phyloP scores from a whole-genome alignment of 1,140 invertebrate species.

The Anoplolepis gracilipes region DNA sequence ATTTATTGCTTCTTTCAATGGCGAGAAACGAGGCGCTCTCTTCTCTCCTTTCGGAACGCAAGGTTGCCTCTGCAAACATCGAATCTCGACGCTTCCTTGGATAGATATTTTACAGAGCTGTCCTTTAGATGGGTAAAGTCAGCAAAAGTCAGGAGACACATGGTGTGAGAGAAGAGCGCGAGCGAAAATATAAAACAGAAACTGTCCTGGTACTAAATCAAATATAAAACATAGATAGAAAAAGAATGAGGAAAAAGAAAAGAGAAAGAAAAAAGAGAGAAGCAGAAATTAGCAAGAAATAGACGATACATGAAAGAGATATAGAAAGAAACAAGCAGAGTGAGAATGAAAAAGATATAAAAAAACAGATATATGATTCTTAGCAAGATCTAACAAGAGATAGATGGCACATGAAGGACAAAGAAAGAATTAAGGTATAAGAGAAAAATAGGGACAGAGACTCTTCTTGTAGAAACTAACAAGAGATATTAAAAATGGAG shows the following conservation, averaged over 20 bases:
- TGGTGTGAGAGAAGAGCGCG: neutral
- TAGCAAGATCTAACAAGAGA: constrained; percentile 14
- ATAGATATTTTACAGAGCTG: constrained; percentile 64
- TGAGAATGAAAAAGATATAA: constrained; percentile 1
- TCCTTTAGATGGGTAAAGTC: constrained; percentile 61
- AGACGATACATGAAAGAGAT: neutral
- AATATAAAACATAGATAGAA: neutral
- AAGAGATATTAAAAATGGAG: constrained; percentile 35
- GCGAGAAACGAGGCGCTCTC: neutral
- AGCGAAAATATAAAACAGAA: constrained; percentile 39
- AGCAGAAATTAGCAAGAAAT: neutral
- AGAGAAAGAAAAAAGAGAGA: neutral
- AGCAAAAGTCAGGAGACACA: constrained; percentile 23
- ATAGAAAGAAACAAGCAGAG: neutral
- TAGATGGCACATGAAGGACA: neutral
- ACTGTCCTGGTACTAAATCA: constrained; percentile 21
- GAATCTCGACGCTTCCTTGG: constrained; percentile 52
- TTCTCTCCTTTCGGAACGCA: neutral
- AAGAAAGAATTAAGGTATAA: constrained; percentile 14
- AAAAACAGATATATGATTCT: neutral
- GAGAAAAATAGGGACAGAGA: constrained; percentile 16
- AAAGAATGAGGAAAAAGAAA: neutral
- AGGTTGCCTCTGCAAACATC: constrained; percentile 56
- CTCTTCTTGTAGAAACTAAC: neutral
- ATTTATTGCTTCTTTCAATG: constrained; percentile 53